Conservation (phyloP, 2,113 vertebrate genomes). For the Xiphophorus hellerii region DNA sequence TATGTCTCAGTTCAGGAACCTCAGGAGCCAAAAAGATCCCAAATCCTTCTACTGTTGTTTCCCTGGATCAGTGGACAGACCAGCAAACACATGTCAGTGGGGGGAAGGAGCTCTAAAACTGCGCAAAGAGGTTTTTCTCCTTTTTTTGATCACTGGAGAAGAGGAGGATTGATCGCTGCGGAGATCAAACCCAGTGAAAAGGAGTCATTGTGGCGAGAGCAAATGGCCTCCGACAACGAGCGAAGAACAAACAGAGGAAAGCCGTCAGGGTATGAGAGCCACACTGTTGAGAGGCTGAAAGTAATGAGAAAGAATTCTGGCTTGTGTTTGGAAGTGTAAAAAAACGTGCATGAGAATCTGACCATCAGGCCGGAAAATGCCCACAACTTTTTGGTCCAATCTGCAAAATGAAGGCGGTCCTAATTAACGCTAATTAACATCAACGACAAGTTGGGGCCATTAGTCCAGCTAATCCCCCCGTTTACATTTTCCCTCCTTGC, state of each 20-base stretch:
- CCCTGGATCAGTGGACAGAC: slow-evolving; percentile 52
- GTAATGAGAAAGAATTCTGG: slow-evolving; percentile 24
- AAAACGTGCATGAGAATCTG: slow-evolving; percentile 34
- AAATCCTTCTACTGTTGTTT: slow-evolving; percentile 55
- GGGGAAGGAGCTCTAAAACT: slow-evolving; percentile 32
- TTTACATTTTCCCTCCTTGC: slow-evolving; percentile 77
- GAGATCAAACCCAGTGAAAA: slow-evolving; percentile 72
- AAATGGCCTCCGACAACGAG: slow-evolving; percentile 73
- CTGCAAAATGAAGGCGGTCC: slow-evolving; percentile 62
- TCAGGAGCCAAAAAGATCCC: slow-evolving; percentile 45
- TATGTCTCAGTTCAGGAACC: slow-evolving; percentile 56
- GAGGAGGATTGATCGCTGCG: slow-evolving; percentile 58
- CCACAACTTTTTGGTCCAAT: slow-evolving; percentile 11
- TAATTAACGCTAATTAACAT: slow-evolving; percentile 85
- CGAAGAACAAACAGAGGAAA: slow-evolving; percentile 68
- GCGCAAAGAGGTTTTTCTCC: slow-evolving; percentile 34
- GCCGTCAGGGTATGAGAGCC: slow-evolving; percentile 45
- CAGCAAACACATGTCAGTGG: slow-evolving; percentile 32
- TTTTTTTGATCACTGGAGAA: slow-evolving; percentile 57
- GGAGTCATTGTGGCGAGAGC: slow-evolving; percentile 68
- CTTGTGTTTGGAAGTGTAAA: slow-evolving; percentile 43
- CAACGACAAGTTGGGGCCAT: slow-evolving; percentile 80
- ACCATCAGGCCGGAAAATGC: slow-evolving; percentile 23
- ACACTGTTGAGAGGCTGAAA: slow-evolving; percentile 41
- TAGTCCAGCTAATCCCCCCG: slow-evolving; percentile 82